Evolutionary conservation across 2,113 vertebrate genomes (phyloP), one percentile per base, ranked within the genome.

Genomic region (Alethe castanea): DNA sequence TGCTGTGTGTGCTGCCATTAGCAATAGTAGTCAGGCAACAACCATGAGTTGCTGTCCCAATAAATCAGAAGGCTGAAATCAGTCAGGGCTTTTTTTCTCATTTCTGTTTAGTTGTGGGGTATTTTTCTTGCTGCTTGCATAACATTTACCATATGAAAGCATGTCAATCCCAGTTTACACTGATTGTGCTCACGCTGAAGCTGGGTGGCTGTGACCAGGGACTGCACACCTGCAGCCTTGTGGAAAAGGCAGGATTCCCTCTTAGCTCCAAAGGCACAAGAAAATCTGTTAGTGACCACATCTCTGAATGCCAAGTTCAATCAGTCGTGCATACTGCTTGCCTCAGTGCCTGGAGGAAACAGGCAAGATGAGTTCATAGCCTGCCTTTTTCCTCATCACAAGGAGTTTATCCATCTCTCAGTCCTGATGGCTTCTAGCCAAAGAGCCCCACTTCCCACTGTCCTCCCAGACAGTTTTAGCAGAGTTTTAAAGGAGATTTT

Each of bases 131-230:
- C 42, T 78, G n/a, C 13, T 28, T 53, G 28, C 19, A 11, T 31
- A 69, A 33, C 19, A 12, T 13, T 26, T 23, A 25, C 14, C 24
- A 19, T 0, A 0, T 8, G 16, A 76, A 42, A 40, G 19, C 23
- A 6, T 0, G 1, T 38, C 79, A 38, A 4, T 42, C 23, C n/a
- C 25, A 35, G 26, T 38, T 59, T 17, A 9, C 24, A n/a, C 4
- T 6, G 45, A 44, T 0, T 6, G 20, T 14, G 13, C 4, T 81
- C 26, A 3, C 25, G 24, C 9, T 20, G 31, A 26, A 71, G 38
- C 19, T 35, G 44, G 24, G 48, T 7, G 56, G 11, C 1, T 71
- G n/a, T 48, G 73, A 52, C 45, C 56, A 84, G 19, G 54, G n/a
- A 19, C 9, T 42, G 19, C 52, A 72, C 17, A n/a, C 6, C 66